These are phyloP conservation scores for human DNA, from an alignment of 2,113 vertebrate genomes.

Conservation along the genomic window GRCh38 chr14:53517501-53518000, in stretches of 20 bases:
- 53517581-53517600: neutral
- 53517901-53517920: too few species aligned
- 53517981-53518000: neutral
- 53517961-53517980: neutral
- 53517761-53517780: neutral
- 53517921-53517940: neutral
- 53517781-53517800: neutral
- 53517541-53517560: neutral
- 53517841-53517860: neutral
- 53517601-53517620: neutral
- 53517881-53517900: too few species aligned
- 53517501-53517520: neutral
- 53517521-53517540: neutral
- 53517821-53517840: neutral
- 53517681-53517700: neutral
- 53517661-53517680: neutral
- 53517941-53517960: neutral
- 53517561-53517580: constrained; percentile 1
- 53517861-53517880: neutral
- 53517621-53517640: neutral
- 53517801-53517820: neutral
- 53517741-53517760: neutral
- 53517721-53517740: neutral
- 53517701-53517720: neutral
- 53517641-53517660: neutral